Conservation (phyloP, 2,888 invertebrate species). For the Mesodorylaimus sp. region DNA sequence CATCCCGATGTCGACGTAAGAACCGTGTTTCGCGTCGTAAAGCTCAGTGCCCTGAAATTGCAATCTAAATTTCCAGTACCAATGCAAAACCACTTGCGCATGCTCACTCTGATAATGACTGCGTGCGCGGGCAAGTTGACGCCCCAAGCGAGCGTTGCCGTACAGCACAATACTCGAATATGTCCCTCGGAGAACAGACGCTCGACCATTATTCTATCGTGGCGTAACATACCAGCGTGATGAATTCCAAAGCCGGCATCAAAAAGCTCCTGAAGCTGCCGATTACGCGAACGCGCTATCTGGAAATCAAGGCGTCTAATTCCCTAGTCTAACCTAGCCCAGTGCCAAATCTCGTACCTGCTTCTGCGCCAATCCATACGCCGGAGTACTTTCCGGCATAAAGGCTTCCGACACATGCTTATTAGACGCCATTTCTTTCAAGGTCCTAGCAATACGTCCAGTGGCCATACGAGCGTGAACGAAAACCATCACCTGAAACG, state of each 20-base stretch:
- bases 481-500: slow-evolving; percentile 67
- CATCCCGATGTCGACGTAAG: slow-evolving; percentile 82
- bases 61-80: neutral
- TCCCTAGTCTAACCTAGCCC: neutral
- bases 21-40: slow-evolving; percentile 82
- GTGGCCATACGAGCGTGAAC: slow-evolving; percentile 95
- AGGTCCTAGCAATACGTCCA: slow-evolving; percentile 59
- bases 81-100: neutral
- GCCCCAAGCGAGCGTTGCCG: slow-evolving; percentile 96
- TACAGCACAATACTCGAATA: slow-evolving; percentile 69
- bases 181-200: slow-evolving; percentile 70
- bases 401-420: slow-evolving; percentile 53
- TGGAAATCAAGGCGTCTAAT: neutral
- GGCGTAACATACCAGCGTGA: slow-evolving; percentile 81
- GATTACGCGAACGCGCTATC: slow-evolving; percentile 41
- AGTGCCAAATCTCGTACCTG: slow-evolving; percentile 1
- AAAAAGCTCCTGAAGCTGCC: slow-evolving; percentile 61
- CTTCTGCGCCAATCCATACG: slow-evolving; percentile 48
- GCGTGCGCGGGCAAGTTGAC: slow-evolving; percentile 97
- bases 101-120: slow-evolving; percentile 68
- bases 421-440: slow-evolving; percentile 61
- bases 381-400: slow-evolving; percentile 33
- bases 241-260: slow-evolving; percentile 73
- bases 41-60: slow-evolving; percentile 68
- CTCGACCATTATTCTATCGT: slow-evolving; percentile 65